Evolutionary conservation across 2,113 vertebrate species (phyloP).

Genomic region (Cercopithecus mona): DNA sequence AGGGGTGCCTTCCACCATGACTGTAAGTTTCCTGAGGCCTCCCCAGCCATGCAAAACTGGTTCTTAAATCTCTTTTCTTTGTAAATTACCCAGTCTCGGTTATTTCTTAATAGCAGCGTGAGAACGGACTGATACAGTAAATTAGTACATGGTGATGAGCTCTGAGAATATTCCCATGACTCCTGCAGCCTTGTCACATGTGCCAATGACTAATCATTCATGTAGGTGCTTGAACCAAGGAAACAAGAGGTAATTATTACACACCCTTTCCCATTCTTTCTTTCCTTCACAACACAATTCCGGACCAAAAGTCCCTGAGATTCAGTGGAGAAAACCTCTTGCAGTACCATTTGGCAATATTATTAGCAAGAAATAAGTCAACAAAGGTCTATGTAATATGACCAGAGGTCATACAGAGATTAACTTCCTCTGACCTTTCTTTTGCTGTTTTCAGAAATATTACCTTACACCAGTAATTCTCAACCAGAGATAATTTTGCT

Average conservation of each 20-base stretch:
- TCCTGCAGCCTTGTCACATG: background rate
- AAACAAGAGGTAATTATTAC: background rate
- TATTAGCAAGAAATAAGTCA: background rate
- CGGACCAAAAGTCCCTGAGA: background rate
- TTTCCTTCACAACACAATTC: background rate
- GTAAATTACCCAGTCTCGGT: too few species aligned
- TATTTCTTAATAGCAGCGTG: too few species aligned
- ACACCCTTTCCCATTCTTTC: accelerated
- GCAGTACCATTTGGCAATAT: background rate
- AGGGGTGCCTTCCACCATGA: too few species aligned
- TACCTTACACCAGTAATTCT: background rate
- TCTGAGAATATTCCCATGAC: background rate
- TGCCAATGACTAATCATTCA: background rate
- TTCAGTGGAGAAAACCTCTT: accelerated
- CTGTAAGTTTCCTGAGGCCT: too few species aligned
- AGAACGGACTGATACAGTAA: too few species aligned
- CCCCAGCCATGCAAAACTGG: too few species aligned
- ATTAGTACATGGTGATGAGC: background rate
- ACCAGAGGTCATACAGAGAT: too few species aligned
- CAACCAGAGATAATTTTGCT: background rate
- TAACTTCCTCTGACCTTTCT: background rate
- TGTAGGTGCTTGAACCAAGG: background rate
- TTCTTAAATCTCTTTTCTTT: too few species aligned
- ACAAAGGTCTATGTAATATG: accelerated
- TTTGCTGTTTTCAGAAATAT: background rate